Evolutionary conservation across 2,797 vertebrate species (phyloP).

Genomic region (Tenualosa ilisha): DNA sequence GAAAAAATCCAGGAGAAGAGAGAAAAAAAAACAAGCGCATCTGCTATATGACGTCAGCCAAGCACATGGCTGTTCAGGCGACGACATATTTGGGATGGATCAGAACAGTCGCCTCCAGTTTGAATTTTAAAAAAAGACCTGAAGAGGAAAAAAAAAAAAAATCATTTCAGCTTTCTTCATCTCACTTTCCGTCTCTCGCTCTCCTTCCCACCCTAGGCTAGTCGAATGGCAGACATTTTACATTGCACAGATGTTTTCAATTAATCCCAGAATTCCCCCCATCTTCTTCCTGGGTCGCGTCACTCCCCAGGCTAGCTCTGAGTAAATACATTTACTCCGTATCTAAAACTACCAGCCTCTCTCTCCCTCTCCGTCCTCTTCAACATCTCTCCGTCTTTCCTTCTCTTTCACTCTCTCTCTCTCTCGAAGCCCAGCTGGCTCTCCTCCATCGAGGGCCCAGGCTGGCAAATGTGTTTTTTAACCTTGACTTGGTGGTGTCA

Average conservation of each 20-base stretch:
- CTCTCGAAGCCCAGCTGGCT: conserved; percentile 29
- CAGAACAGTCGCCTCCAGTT: conserved; percentile 35
- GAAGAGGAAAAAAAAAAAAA: conserved; percentile 37
- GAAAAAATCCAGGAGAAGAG: conserved; percentile 35
- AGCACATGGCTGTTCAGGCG: neutral
- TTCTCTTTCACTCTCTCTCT: neutral
- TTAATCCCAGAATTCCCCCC: conserved; percentile 70
- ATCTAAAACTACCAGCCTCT: conserved; percentile 60
- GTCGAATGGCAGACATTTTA: conserved; percentile 58
- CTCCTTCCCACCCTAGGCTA: conserved; percentile 49
- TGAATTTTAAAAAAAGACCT: neutral
- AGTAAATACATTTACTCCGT: conserved; percentile 66
- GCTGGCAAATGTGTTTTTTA: conserved; percentile 83
- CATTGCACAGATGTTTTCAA: conserved; percentile 74
- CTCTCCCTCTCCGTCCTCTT: neutral
- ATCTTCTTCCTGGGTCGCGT: conserved; percentile 45
- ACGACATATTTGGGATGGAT: conserved; percentile 21
- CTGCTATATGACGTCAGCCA: conserved; percentile 3
- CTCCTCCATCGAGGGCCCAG: conserved; percentile 38
- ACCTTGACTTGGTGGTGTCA: conserved; percentile 91
- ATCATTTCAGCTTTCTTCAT: conserved; percentile 43
- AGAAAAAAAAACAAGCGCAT: conserved; percentile 14
- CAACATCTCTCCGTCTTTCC: neutral
- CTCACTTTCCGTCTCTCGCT: conserved; percentile 58
- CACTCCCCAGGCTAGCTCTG: conserved; percentile 52